Evolutionary conservation across 1,140 invertebrate genomes (phyloP).

Genomic region (Anthonomus grandis): DNA sequence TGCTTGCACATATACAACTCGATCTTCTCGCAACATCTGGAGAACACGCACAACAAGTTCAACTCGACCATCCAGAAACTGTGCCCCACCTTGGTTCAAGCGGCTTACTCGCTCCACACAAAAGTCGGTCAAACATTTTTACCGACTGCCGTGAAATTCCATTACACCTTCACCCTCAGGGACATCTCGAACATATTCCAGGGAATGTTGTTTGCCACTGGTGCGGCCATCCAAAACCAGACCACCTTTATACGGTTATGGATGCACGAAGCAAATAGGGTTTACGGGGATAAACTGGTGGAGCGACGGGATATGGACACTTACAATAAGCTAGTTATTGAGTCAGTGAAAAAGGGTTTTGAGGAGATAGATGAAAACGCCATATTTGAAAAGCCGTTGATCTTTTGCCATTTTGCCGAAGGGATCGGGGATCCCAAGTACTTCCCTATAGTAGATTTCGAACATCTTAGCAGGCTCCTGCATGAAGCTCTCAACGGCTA

Average conservation of each 20-base stretch:
- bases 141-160: conserved; percentile 92
- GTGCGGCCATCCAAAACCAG: conserved; percentile 68
- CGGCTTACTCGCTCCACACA: conserved; percentile 74
- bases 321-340: conserved; percentile 71
- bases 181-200: conserved; percentile 90
- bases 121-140: conserved; percentile 74
- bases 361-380: conserved; percentile 65
- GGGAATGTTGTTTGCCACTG: conserved; percentile 83
- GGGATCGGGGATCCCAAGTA: conserved; percentile 92
- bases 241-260: conserved; percentile 76
- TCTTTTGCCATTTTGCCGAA: conserved; percentile 88
- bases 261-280: conserved; percentile 85
- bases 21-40: conserved; percentile 76
- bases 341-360: conserved; percentile 81
- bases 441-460: conserved; percentile 71
- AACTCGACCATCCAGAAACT: conserved; percentile 57
- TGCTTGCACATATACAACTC: conserved; percentile 79
- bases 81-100: conserved; percentile 60
- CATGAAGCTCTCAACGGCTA: conserved; percentile 81
- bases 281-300: conserved; percentile 88
- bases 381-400: conserved; percentile 68
- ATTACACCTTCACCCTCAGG: conserved; percentile 90
- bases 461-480: conserved; percentile 70
- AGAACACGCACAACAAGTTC: conserved; percentile 66
- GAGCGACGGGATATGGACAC: conserved; percentile 69